phyloP scores from a whole-genome alignment of 2,888 invertebrate genomes.

The Panzeria rudis region DNA sequence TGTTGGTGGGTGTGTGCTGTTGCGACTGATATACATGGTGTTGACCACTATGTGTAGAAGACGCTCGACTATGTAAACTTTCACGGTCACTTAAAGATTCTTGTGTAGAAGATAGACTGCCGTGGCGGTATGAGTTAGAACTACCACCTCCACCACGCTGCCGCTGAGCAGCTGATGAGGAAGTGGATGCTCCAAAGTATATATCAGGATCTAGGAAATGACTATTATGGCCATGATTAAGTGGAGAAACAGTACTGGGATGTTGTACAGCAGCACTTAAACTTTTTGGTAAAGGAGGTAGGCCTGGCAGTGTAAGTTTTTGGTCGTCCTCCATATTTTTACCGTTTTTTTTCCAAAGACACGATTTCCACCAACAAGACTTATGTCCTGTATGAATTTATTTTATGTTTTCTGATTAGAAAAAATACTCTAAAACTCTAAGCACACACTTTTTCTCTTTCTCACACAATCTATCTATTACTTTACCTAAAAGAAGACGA shows the following conservation, averaged over 20 bases:
- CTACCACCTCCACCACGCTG: constrained; percentile 52
- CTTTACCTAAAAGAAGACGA: constrained; percentile 22
- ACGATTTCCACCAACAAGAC: constrained; percentile 37
- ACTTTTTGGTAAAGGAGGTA: constrained; percentile 95
- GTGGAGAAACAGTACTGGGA: constrained; percentile 76
- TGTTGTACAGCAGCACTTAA: constrained; percentile 88
- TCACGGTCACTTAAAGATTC: constrained; percentile 82
- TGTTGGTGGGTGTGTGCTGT: constrained; percentile 76
- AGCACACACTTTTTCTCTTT: constrained; percentile 20
- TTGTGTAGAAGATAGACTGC: constrained; percentile 82
- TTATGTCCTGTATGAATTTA: constrained; percentile 5
- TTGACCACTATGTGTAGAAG: constrained; percentile 79
- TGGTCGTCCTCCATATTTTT: constrained; percentile 69
- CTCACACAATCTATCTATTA: constrained; percentile 6
- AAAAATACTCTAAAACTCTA: background rate
- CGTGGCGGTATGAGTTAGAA: constrained; percentile 77
- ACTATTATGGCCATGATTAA: constrained; percentile 70
- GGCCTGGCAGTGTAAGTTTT: constrained; percentile 84
- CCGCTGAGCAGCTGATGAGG: constrained; percentile 76
- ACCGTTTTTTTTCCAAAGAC: constrained; percentile 60
- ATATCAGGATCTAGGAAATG: constrained; percentile 75
- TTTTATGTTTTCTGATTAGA: constrained; percentile 38
- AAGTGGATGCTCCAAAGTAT: constrained; percentile 79
- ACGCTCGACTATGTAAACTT: constrained; percentile 80
- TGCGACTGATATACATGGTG: constrained; percentile 66